Base-by-base conservation (phyloP, 2,797 vertebrate genomes). In the Sebastes trivittatus region DNA sequence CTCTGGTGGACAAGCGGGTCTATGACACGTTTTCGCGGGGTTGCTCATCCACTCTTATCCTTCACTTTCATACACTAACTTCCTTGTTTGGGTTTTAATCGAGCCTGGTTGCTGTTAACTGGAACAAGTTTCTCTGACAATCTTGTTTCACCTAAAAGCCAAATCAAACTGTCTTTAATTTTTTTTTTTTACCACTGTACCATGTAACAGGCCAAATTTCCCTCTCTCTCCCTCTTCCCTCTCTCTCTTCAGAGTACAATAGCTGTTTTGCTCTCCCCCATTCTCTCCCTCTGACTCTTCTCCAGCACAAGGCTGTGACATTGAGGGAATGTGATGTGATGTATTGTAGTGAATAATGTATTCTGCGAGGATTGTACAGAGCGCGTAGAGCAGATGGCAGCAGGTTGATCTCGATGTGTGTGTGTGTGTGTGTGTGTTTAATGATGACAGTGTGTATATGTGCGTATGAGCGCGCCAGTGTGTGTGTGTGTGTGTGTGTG, bases 261-360 rank as follows among this genome's bases (percentile, higher is more conserved):
- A 82, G 89, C 81, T 85, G 80, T 83, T 90, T 84, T 89, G 82
- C 90, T 92, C 81, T 75, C 46, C 61, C 72, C 83, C 66, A 25
- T 85, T 87, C 85, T 90, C 84, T 90, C 82, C 66, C 87, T 84
- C 85, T 46, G 16, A 76, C 75, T 91, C 85, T 77, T 88, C 89
- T 88, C 89, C 81, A 86, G 82, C 85, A 89, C 92, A 90, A 91
- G 93, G 92, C 91, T 95, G 74, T 94, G 94, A 95, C 93, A 95
- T 95, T 95, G 94, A 94, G 94, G 93, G 94, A 95, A 95, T 94
- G 93, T 94, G 95, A 94, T 94, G 93, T 93, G 94, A 94, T 95
- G 94, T 94, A 94, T 94, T 94, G 93, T 94, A 87, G 92, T 94
- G 92, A 95, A 95, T 95, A 94, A 93, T 95, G 92, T 94, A 94